Percentiles rank a stretch among this genome's conserved stretches.
phyloP scores from a whole-genome alignment of 2,888 invertebrate species.

The Apocheima hispidaria region DNA sequence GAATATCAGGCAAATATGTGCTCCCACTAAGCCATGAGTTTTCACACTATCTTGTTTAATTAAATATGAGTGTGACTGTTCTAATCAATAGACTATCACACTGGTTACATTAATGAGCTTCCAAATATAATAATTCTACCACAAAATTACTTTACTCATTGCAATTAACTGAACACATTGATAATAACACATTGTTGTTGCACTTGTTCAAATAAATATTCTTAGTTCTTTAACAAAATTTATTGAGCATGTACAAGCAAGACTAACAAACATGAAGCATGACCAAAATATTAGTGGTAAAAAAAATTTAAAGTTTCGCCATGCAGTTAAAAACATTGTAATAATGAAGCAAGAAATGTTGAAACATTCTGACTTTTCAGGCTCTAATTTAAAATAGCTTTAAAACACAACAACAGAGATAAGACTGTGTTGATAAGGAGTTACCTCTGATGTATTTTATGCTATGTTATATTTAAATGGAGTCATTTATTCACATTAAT shows the following conservation, averaged over 20 bases:
- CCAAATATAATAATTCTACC: neutral
- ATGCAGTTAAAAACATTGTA: neutral
- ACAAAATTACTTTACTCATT: neutral
- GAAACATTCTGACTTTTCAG: constrained; percentile 9
- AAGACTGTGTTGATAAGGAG: constrained; percentile 13
- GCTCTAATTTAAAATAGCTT: constrained; percentile 16
- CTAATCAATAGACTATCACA: neutral
- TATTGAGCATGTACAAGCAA: neutral
- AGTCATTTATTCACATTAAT: neutral
- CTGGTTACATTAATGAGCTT: neutral
- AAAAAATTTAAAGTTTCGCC: neutral
- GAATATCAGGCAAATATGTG: too few species aligned
- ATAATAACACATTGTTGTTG: neutral
- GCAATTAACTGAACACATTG: neutral
- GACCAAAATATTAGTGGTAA: neutral
- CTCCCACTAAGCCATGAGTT: too few species aligned
- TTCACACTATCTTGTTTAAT: neutral
- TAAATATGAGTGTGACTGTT: neutral
- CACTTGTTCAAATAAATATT: constrained; percentile 1
- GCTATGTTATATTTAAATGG: neutral
- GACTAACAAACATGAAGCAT: neutral
- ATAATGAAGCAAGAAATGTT: constrained; percentile 9
- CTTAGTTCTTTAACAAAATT: neutral
- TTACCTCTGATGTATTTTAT: neutral
- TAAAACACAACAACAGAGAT: constrained; percentile 26